phyloP scores from a whole-genome alignment of 2,888 invertebrate genomes.

The Augochlorella aurata region DNA sequence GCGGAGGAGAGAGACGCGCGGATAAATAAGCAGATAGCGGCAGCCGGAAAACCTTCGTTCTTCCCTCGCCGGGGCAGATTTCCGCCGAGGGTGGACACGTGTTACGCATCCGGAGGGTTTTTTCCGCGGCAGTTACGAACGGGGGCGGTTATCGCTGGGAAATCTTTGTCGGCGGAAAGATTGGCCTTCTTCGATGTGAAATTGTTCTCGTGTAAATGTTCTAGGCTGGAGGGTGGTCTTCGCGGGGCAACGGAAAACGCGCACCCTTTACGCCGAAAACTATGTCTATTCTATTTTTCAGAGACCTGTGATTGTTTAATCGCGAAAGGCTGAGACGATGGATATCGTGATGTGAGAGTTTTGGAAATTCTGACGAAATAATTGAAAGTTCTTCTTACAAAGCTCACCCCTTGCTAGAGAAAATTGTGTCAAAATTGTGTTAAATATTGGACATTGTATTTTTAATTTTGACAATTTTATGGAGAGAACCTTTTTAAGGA shows the following conservation, averaged over 20 bases:
- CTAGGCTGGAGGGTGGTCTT: background rate
- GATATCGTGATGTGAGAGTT: too few species aligned
- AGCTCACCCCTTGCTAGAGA: too few species aligned
- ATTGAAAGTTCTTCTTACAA: too few species aligned
- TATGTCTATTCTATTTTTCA: background rate
- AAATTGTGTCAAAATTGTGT: too few species aligned
- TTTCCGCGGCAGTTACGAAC: background rate
- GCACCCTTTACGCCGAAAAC: background rate
- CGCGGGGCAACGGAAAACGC: background rate
- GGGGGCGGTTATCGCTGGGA: slow-evolving; percentile 36
- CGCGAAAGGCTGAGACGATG: too few species aligned
- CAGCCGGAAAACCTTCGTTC: slow-evolving; percentile 16
- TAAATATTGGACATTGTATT: too few species aligned
- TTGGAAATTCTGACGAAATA: too few species aligned
- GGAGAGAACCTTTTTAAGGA: too few species aligned
- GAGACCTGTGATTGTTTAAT: background rate
- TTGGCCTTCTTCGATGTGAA: slow-evolving; percentile 13
- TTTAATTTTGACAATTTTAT: too few species aligned
- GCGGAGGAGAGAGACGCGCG: slow-evolving; percentile 3
- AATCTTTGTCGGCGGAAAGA: slow-evolving; percentile 18
- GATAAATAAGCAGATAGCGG: slow-evolving; percentile 42
- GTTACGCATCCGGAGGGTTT: slow-evolving; percentile 39
- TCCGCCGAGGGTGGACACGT: slow-evolving; percentile 43
- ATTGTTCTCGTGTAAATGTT: slow-evolving; percentile 21
- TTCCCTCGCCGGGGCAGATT: slow-evolving; percentile 22